These are phyloP conservation scores for Pseudomyrmex flavicornis DNA, from an alignment of 1,140 invertebrate genomes.

Conservation along the genomic window DNA sequence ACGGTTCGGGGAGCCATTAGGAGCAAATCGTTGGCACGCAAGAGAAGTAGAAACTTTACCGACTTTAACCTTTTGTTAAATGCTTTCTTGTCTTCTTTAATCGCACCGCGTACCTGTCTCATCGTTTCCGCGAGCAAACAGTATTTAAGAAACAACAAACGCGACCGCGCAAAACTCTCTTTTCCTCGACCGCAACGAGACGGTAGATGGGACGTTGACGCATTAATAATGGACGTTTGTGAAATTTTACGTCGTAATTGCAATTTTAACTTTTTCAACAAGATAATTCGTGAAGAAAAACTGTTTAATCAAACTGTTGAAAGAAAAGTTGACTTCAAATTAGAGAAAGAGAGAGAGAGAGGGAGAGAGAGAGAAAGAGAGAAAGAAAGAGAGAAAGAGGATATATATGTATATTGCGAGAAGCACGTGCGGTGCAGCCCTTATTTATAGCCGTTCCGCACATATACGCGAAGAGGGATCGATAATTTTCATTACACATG, in stretches of 20 bases:
- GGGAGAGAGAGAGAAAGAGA: no score
- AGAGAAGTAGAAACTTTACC: slow-evolving; percentile 58
- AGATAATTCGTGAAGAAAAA: neutral
- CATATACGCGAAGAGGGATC: neutral
- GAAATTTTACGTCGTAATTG: neutral
- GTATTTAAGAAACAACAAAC: slow-evolving; percentile 10
- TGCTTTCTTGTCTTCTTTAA: slow-evolving; percentile 54
- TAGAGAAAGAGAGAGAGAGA: neutral
- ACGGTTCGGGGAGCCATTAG: slow-evolving; percentile 41
- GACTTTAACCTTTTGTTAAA: slow-evolving; percentile 59
- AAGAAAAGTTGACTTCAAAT: neutral
- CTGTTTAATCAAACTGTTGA: neutral
- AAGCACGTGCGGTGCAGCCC: neutral
- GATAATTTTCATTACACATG: slow-evolving; percentile 45
- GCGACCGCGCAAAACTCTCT: slow-evolving; percentile 21
- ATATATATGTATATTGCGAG: neutral
- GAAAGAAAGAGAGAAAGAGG: no score
- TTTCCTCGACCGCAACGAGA: neutral
- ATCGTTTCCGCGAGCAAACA: slow-evolving; percentile 42
- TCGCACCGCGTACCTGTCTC: slow-evolving; percentile 14
- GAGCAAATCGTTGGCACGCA: slow-evolving; percentile 52
- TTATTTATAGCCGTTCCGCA: slow-evolving; percentile 26
- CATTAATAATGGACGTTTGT: slow-evolving; percentile 26
- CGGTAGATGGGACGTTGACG: neutral
- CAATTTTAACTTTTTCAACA: neutral